These are phyloP conservation scores for Elephantulus edwardii DNA, from an alignment of 2,113 vertebrate genomes.

Conservation along the genomic window DNA sequence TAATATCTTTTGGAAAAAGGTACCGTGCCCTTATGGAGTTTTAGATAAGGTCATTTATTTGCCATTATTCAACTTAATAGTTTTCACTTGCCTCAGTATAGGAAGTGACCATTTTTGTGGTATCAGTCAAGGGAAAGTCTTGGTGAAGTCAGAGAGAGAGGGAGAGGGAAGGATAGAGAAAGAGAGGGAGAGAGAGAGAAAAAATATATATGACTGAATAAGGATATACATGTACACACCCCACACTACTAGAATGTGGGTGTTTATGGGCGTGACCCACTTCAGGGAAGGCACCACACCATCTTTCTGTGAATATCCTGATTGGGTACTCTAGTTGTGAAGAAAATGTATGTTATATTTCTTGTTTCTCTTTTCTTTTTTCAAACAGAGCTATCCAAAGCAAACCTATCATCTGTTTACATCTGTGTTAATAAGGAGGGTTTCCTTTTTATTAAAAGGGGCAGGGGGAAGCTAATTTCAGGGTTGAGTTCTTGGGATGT, in stretches of 20 bases:
- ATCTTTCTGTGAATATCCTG: not conserved
- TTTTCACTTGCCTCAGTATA: not conserved
- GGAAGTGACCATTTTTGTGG: not conserved
- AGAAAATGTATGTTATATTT: not conserved
- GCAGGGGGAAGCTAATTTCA: not conserved
- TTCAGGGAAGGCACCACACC: not conserved
- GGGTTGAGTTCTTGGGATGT: not conserved
- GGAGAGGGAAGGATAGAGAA: too few relatives aligned
- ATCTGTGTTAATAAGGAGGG: not conserved
- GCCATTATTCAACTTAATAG: not conserved
- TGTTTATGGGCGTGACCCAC: not conserved
- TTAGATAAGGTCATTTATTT: not conserved
- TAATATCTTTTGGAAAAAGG: not conserved
- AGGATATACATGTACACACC: too few relatives aligned
- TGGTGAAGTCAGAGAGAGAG: not conserved
- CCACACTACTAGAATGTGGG: not conserved
- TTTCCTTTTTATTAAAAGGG: not conserved
- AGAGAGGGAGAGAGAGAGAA: too few relatives aligned
- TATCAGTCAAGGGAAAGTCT: not conserved
- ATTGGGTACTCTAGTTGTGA: not conserved
- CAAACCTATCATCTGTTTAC: not conserved
- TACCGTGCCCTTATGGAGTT: not conserved
- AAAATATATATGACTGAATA: too few relatives aligned
- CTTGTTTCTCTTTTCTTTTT: not conserved
- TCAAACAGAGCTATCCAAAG: too few relatives aligned